Base-by-base conservation (phyloP, 2,113 vertebrate genomes). In the Hirundichthys speculiger region DNA sequence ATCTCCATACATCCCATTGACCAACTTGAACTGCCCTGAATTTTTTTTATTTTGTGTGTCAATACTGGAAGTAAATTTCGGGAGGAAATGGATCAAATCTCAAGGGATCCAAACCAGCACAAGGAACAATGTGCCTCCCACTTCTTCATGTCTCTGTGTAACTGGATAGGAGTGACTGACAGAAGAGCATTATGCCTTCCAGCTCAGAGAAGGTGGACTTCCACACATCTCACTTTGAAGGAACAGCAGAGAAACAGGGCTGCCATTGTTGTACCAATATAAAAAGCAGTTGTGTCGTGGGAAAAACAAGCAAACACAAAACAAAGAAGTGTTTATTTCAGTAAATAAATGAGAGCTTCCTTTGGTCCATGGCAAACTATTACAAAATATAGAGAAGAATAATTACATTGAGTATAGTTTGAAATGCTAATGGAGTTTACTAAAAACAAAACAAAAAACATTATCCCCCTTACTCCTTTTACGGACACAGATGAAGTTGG, bases 121-220 rank as follows among this genome's bases (percentile, higher is more conserved):
- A 15, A 67, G 59, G 5, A 60, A 25, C n/a, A 2, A 39, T 54
- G 20, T 50, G 25, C 27, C 49, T 30, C 64, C 61, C 38, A 11
- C 40, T 59, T 57, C 46, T 24, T 15, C 5, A 0, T 14, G 16
- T 51, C 21, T 57, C 16, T 62, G 41, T 4, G 74, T 65, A 69
- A 82, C 60, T 69, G 45, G 69, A 88, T 69, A 74, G 30, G 59
- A 50, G 61, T 64, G 55, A 78, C 18, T 73, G 67, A 81, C 47
- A 50, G 50, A 62, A 22, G 51, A 60, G 53, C 55, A 19, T 69
- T 13, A 1, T 39, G 73, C 61, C 62, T 39, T 53, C 43, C 40
- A 66, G 51, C 68, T 62, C 42, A 41, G 51, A 55, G 38, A 48
- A 65, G 62, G 50, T 74, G 61, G 64, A 56, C 66, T 56, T 74